Base-by-base conservation (phyloP, 23 tunicate species). In the Pegea sp. region DNA sequence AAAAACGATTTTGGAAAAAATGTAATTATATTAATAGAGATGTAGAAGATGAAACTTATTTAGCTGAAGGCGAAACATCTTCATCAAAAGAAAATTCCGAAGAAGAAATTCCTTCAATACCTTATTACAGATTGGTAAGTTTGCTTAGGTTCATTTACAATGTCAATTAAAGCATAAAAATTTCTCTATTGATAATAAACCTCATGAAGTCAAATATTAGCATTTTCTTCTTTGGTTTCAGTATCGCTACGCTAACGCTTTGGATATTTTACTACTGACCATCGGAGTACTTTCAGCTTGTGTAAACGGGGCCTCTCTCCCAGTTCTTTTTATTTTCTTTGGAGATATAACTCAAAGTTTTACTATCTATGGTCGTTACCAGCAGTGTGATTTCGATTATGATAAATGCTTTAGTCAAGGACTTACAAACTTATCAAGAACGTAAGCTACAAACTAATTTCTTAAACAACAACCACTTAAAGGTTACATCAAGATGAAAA, bases 41-140 rank as follows among this genome's bases (percentile, higher is more conserved):
- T n/a, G n/a, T n/a, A n/a, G n/a, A n/a, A n/a, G n/a, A n/a, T n/a
- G n/a, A n/a, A n/a, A n/a, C n/a, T n/a, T n/a, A n/a, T n/a, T n/a
- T n/a, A n/a, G n/a, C n/a, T n/a, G n/a, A n/a, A n/a, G n/a, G n/a
- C n/a, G n/a, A n/a, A n/a, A n/a, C n/a, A n/a, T n/a, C n/a, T n/a
- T n/a, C n/a, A n/a, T n/a, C 46, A 8, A 38, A 38, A 16, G 16
- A 38, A 16, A 38, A 16, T 38, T 11, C 13, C 11, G 64, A 64
- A 24, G 66, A 61, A 3, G 20, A 11, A 2, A 31, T 54, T 11
- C 52, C 52, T 5, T 64, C 69, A 2, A 28, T 64, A 3, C 69
- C 69, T 19, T 64, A 64, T 29, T 54, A 57, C 59, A 28, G 62
- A 49, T 43, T 64, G 44, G 69, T 56, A 30, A 46, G 64, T 59